Conservation (phyloP, 1,140 invertebrate species). For the Pseudobourletiella spinata region DNA sequence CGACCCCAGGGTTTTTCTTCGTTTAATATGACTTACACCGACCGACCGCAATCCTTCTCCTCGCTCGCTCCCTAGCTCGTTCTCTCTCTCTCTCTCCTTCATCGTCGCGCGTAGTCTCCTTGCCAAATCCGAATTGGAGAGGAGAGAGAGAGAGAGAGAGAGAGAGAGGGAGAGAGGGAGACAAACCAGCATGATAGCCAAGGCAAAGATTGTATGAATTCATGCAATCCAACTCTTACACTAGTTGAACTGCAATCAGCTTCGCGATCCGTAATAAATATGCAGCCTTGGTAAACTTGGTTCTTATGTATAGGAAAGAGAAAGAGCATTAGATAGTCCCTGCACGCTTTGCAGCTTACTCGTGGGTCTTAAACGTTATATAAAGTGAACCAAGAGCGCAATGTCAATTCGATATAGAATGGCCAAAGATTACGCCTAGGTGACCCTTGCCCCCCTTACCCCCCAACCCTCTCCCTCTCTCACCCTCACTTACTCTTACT, state of each 20-base stretch:
- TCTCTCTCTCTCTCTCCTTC: background rate
- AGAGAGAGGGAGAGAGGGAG: background rate
- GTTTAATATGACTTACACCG: background rate
- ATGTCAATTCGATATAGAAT: no score
- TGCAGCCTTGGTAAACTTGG: background rate
- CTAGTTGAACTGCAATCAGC: background rate
- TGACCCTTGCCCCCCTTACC: no score
- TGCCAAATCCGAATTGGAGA: slow-evolving; percentile 4
- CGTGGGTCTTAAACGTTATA: no score
- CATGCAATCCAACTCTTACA: background rate
- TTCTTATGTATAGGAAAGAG: background rate
- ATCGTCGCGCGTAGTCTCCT: no score
- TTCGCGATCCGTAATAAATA: background rate
- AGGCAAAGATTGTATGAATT: no score
- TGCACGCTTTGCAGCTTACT: no score
- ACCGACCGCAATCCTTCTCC: slow-evolving; percentile 4
- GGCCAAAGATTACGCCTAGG: no score
- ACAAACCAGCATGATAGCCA: no score
- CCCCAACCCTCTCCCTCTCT: no score
- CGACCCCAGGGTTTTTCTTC: background rate
- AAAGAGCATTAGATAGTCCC: background rate
- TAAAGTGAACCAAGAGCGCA: no score
- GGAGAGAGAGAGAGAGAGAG: background rate
- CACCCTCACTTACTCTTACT: no score
- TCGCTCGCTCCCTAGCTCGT: background rate